phyloP scores from a whole-genome alignment of 2,888 invertebrate species.

The Yponomeuta sedellus region DNA sequence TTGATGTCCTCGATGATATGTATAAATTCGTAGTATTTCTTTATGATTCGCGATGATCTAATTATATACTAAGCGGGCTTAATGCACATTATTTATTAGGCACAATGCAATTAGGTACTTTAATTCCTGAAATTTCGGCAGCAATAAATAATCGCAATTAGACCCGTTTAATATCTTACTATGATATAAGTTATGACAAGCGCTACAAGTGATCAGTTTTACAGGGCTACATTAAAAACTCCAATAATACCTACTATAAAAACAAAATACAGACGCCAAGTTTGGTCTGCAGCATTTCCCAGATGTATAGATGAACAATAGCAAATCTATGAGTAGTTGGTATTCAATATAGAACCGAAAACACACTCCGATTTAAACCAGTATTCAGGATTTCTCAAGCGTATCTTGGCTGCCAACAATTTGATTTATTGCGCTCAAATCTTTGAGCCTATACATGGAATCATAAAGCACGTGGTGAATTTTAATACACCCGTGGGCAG shows the following conservation, averaged over 20 bases:
- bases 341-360: not conserved
- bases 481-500: constrained; percentile 49
- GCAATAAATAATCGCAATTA: no score
- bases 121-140: no score
- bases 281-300: not conserved
- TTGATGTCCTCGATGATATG: constrained; percentile 24
- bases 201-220: not conserved
- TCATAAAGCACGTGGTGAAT: constrained; percentile 28
- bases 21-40: no score
- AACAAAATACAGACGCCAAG: not conserved
- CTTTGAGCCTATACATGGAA: constrained; percentile 4
- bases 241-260: no score
- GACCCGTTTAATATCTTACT: no score
- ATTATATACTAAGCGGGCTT: no score
- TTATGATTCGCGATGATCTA: no score
- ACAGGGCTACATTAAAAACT: no score
- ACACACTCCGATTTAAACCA: not conserved
- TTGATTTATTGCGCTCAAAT: constrained; percentile 9
- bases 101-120: no score
- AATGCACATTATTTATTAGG: no score
- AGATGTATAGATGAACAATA: not conserved
- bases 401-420: constrained; percentile 5
- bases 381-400: not conserved
- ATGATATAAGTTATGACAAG: no score
- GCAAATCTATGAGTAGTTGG: not conserved